Evolutionary conservation across 2,888 invertebrate species (phyloP), one percentile per base, ranked within the genome.

Genomic region (Ganaspis brasiliensis): DNA sequence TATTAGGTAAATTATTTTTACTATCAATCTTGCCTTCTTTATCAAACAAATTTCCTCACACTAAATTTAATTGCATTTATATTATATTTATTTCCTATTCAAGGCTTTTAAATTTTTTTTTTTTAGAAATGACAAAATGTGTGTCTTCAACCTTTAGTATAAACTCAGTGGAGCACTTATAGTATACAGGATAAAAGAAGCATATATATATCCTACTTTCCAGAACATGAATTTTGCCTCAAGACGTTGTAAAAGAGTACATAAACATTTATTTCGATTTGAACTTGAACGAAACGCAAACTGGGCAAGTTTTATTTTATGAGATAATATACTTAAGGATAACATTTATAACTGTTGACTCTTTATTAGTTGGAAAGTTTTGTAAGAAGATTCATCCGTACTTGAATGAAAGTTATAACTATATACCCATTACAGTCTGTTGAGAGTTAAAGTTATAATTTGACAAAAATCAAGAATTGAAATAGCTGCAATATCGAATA

Each of bases 151-250:
- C 19, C 9, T 19, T 19, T 9, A 24, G 24, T 40, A 45, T 19
- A 67, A 24, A 21, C 45, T 67, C 16, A 40, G 19, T 21, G n/a
- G n/a, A 40, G 63, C 63, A 63, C 63, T 40, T 21, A 40, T 35
- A 31, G n/a, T 37, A 1, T 37, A 16, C 12, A n/a, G 49, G 49
- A 49, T 63, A 21, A 19, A 63, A 63, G 12, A 63, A 3, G 19
- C 21, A 61, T 61, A 35, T 35, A 35, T 35, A 19, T 31, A 6
- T 31, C 2, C 21, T 10, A 24, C 45, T n/a, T 67, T 24, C 45
- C 9, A 67, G 26, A 45, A 24, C 67, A 67, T 67, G 24, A 45
- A 67, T 67, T 67, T 45, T 40, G 24, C 21, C 24, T 67, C 4
- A n/a, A 45, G 45, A 67, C n/a, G 26, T 56, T 56, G 56, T 45